Conservation (phyloP, 2,888 invertebrate species). For the Eupithecia pulchellata region DNA sequence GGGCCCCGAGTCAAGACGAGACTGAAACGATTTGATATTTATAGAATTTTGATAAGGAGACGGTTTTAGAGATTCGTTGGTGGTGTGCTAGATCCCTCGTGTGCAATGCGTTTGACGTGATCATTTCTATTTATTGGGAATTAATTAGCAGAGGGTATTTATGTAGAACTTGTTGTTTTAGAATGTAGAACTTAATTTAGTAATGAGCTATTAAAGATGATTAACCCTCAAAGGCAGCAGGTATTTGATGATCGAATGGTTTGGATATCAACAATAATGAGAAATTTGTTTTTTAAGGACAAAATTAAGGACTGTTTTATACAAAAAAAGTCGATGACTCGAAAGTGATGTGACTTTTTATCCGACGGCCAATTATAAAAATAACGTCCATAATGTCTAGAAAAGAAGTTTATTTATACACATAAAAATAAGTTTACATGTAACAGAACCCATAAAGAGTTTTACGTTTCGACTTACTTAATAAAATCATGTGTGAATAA, state of each 20-base stretch:
- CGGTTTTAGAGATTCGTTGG: constrained; percentile 71
- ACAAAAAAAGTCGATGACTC: not conserved
- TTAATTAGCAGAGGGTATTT: constrained; percentile 3
- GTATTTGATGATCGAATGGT: not conserved
- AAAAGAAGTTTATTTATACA: not conserved
- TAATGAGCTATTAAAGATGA: not conserved
- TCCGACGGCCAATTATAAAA: not conserved
- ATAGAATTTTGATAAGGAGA: constrained; percentile 72
- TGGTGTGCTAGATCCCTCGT: constrained; percentile 48
- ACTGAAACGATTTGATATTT: constrained; percentile 72
- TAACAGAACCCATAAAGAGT: not conserved
- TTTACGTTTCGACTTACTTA: not conserved
- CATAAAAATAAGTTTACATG: too few species aligned
- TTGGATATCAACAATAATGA: not conserved
- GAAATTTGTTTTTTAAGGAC: not conserved
- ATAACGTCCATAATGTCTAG: not conserved
- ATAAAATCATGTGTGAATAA: constrained; percentile 9
- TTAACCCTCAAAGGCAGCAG: not conserved
- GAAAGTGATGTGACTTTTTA: not conserved
- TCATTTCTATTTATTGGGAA: constrained; percentile 40
- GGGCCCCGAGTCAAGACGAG: constrained; percentile 66
- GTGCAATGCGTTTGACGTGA: constrained; percentile 11
- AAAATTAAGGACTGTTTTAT: not conserved
- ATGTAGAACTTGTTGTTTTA: not conserved
- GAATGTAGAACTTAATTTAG: not conserved